These are phyloP conservation scores for Didymodactylos carnosus DNA, from an alignment of 2,888 invertebrate genomes.

Conservation along the genomic window DNA sequence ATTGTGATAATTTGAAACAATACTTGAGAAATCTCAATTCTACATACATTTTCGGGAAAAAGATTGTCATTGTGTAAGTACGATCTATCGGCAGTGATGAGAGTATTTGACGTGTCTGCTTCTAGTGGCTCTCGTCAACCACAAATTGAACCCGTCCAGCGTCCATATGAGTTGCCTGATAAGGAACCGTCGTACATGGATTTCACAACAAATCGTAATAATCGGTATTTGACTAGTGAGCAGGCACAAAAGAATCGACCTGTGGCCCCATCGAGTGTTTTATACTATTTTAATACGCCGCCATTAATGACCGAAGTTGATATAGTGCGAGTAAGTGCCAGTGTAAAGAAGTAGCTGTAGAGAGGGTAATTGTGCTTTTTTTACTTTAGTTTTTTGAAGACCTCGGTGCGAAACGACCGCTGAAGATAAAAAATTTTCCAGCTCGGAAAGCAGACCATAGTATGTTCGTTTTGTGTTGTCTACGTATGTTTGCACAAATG, in stretches of 20 bases:
- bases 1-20: conserved; percentile 73
- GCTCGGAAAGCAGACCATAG: conserved; percentile 48
- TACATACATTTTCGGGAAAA: conserved; percentile 57
- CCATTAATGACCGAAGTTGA: conserved; percentile 77
- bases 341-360: too few species aligned
- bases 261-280: conserved; percentile 72
- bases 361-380: too few species aligned
- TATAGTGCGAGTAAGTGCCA: conserved; percentile 43
- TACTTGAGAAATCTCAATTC: conserved; percentile 85
- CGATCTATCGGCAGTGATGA: too few species aligned
- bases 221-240: conserved; percentile 80
- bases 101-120: too few species aligned
- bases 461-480: background rate
- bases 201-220: conserved; percentile 84
- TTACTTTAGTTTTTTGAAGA: conserved; percentile 75
- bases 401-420: conserved; percentile 45
- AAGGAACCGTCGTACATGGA: conserved; percentile 91
- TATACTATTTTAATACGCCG: conserved; percentile 97
- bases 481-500: background rate
- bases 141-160: conserved; percentile 1
- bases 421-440: conserved; percentile 49
- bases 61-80: conserved; percentile 46
- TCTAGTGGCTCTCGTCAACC: background rate
- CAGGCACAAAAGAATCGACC: conserved; percentile 58
- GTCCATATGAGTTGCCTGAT: conserved; percentile 68